Evolutionary conservation across 2,797 vertebrate species (phyloP), one percentile per base, ranked within the genome.

Genomic region (Onychomys torridus): DNA sequence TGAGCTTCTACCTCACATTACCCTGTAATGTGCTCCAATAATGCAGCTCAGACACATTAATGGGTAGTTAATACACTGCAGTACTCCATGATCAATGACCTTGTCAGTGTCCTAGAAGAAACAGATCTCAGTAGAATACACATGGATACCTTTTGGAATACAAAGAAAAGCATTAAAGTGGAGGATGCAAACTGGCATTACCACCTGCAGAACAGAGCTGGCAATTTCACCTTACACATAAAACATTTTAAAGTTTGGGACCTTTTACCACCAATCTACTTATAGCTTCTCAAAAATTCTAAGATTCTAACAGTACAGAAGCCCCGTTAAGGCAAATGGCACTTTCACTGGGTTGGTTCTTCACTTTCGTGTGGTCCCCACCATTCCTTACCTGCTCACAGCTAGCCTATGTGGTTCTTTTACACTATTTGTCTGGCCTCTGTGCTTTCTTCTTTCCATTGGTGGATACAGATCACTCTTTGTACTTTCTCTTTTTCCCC

Each of bases 401-500:
- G 46, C 49, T 34, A 65, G 59, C 59, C n/a, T 17, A 90, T 34
- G 49, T 40, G 71, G 75, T 52, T 91, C 86, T 81, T 77, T 55
- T 37, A 67, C 9, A 78, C 7, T 32, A 76, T 61, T 46, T 23
- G 13, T 13, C 40, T 19, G n/a, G 43, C 49, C 37, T 93, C 57
- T 84, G 55, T n/a, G 43, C 49, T 67, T 90, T 83, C 69, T 92
- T 94, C 87, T 93, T 95, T 93, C 57, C 16, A 52, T 40, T 84
- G 49, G 17, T 43, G 71, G 32, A 6, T 32, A 90, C 6, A 16
- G 52, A 52, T 34, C 83, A n/a, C 32, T 77, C 23, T 65, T 88
- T 78, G 8, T 52, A 49, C 29, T 78, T 78, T 34, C 27, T 46
- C 11, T 43, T 43, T 76, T 32, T 8, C 29, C 75, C 16, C 16